Base-by-base conservation (phyloP, 2,888 invertebrate species). In the Saturnia pavonia region DNA sequence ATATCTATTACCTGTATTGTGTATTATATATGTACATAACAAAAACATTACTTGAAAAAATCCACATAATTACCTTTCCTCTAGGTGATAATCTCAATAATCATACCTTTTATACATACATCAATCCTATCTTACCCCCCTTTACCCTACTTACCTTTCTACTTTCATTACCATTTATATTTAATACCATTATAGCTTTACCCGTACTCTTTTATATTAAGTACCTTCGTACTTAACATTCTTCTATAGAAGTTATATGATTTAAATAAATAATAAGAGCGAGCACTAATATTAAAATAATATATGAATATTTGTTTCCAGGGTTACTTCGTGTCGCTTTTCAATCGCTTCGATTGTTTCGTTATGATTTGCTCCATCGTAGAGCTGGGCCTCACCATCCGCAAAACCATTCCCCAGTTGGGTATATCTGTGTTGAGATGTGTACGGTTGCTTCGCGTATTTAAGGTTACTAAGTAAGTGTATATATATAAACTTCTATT, bases 331-430 rank as follows among this genome's bases (percentile, higher is more conserved):
- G 99, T 99, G 69, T 99, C 99, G 40, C 95, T 99, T 72, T 99
- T 99, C 95, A 99, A 99, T 94, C 97, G 99, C 60, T 99, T 99
- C 92, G 99, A 99, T 94, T 99, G 99, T 94, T 99, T 99, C 92
- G 99, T 99, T 79, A 99, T 99, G 87, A 96, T 99, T 86, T 99
- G 99, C 84, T 99, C 99, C 83, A 99, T 99, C 80, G 94, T 98
- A 71, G 99, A 99, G 93, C 96, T 99, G 92, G 96, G 97, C 67
- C 95, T 99, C 70, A 99, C 98, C 27, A 95, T 96, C 78, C 96
- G 97, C 14, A 94, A 97, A 72, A 95, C 99, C 68, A 99, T 99
- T 96, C 99, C 99, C 68, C 99, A 99, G 25, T 94, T 99, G 72
- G 99, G 99, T 75, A 98, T 99, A 74, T 99, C 99, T 80, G 99